phyloP scores from a whole-genome alignment of 2,113 vertebrate species.

The Erinaceus europaeus region DNA sequence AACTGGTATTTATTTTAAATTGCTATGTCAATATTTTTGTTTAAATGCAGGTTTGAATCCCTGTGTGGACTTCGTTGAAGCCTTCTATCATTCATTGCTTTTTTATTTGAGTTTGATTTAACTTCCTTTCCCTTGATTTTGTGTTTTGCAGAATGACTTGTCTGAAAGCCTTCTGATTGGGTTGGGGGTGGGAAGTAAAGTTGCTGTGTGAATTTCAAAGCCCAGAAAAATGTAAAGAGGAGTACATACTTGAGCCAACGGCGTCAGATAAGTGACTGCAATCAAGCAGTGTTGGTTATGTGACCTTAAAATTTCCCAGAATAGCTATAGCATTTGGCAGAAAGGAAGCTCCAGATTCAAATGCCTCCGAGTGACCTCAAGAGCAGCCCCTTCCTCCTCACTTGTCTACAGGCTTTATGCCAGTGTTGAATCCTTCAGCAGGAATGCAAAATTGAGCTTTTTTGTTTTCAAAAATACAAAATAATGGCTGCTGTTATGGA shows the following conservation, averaged over 20 bases:
- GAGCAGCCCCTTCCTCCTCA: not conserved
- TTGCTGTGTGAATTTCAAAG: slow-evolving; percentile 61
- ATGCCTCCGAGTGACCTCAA: slow-evolving; percentile 32
- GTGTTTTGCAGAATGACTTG: slow-evolving; percentile 61
- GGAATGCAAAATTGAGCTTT: slow-evolving; percentile 32
- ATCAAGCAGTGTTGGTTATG: slow-evolving; percentile 34
- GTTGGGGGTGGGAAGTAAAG: not conserved
- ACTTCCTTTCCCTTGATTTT: slow-evolving; percentile 66
- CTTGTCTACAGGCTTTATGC: slow-evolving; percentile 11
- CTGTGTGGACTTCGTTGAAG: slow-evolving; percentile 60
- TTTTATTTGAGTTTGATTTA: slow-evolving; percentile 76
- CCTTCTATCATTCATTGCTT: slow-evolving; percentile 58
- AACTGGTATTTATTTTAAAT: slow-evolving; percentile 76
- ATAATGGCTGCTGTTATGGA: not conserved
- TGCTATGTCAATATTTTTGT: slow-evolving; percentile 76
- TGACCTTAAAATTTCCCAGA: slow-evolving; percentile 61
- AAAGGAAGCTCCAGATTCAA: slow-evolving; percentile 45
- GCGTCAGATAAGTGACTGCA: slow-evolving; percentile 54
- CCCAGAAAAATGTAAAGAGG: slow-evolving; percentile 45
- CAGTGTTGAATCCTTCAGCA: not conserved
- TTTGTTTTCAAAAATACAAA: slow-evolving; percentile 51
- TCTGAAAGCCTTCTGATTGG: slow-evolving; percentile 68
- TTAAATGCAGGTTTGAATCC: slow-evolving; percentile 68
- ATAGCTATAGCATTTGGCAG: slow-evolving; percentile 38
- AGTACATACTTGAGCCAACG: slow-evolving; percentile 57